Conservation (phyloP, 2,113 vertebrate genomes). For the Hyla sarda region DNA sequence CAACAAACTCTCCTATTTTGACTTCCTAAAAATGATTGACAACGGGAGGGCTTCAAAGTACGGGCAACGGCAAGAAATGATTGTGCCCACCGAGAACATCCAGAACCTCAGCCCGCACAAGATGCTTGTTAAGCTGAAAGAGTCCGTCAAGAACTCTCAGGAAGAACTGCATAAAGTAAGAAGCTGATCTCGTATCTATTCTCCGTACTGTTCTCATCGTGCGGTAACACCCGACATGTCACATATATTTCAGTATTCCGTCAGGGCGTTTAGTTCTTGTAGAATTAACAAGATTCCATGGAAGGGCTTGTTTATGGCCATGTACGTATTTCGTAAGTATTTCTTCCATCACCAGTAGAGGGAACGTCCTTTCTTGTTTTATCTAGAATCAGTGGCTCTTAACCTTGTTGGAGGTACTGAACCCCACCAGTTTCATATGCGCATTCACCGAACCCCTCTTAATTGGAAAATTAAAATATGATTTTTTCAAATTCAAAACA, state of each 20-base stretch:
- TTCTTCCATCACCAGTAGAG: too few species aligned
- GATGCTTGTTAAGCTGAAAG: slow-evolving; percentile 65
- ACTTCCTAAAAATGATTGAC: slow-evolving; percentile 72
- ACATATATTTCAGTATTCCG: background rate
- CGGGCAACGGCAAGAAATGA: slow-evolving; percentile 58
- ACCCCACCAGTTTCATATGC: too few species aligned
- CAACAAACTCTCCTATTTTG: slow-evolving; percentile 68
- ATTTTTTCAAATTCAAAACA: too few species aligned
- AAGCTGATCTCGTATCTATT: background rate
- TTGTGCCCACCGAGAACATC: slow-evolving; percentile 63
- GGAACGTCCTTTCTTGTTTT: background rate
- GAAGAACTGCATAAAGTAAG: slow-evolving; percentile 67
- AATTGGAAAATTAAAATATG: too few species aligned
- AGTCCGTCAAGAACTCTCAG: slow-evolving; percentile 61
- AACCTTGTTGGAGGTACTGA: too few species aligned
- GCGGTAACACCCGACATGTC: background rate
- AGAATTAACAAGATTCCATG: background rate
- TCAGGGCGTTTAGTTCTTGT: background rate
- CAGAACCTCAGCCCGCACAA: slow-evolving; percentile 62
- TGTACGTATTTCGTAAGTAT: background rate
- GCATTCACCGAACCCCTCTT: too few species aligned
- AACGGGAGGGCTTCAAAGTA: slow-evolving; percentile 59
- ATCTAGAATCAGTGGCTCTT: too few species aligned
- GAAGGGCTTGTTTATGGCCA: background rate
- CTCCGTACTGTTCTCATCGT: background rate